Percentiles rank a stretch among this genome's conserved stretches.
phyloP scores from a whole-genome alignment of 2,888 invertebrate genomes.

The Dryocosmus kuriphilus region DNA sequence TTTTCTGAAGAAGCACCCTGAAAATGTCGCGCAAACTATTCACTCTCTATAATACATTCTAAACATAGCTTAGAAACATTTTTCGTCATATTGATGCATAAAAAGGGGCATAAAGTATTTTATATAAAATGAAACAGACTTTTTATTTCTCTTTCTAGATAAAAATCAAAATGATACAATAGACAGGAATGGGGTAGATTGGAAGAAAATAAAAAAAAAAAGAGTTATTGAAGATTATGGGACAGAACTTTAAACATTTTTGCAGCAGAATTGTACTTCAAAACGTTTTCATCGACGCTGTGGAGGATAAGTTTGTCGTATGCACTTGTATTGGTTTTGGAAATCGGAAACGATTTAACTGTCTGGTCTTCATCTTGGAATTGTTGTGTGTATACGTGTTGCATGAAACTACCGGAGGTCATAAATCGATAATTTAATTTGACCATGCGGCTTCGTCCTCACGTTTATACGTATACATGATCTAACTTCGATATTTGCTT shows the following conservation, averaged over 20 bases:
- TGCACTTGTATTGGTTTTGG: background rate
- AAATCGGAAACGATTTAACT: background rate
- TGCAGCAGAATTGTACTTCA: background rate
- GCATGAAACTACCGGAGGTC: background rate
- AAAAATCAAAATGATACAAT: no score
- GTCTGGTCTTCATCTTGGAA: background rate
- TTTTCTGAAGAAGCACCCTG: no score
- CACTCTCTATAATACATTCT: no score
- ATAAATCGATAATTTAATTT: slow-evolving; percentile 57
- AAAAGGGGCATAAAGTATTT: no score
- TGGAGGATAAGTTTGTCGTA: background rate
- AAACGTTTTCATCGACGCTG: background rate
- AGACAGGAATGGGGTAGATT: no score
- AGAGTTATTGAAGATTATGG: background rate
- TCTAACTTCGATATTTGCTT: slow-evolving; percentile 21
- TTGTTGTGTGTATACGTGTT: background rate
- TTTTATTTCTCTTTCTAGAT: no score
- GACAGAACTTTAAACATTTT: background rate
- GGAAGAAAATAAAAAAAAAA: no score
- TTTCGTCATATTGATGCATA: no score
- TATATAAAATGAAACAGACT: no score
- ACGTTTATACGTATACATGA: slow-evolving; percentile 5
- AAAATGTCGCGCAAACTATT: no score
- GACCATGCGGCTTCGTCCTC: slow-evolving; percentile 46
- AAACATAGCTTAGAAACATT: no score